phyloP scores from a whole-genome alignment of 2,888 invertebrate species.

The Hecatera dysodea region DNA sequence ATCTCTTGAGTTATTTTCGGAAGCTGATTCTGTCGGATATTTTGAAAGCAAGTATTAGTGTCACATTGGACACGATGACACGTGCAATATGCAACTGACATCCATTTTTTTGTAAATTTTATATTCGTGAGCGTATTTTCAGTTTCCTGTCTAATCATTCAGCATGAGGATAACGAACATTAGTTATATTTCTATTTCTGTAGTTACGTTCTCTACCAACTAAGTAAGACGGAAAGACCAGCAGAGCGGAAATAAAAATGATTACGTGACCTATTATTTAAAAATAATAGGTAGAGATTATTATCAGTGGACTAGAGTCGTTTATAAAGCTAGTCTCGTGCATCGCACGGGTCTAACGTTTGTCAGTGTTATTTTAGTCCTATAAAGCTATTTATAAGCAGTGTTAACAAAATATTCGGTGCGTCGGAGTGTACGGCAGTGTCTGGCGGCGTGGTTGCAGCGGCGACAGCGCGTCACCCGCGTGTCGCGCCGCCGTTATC shows the following conservation, averaged over 20 bases:
- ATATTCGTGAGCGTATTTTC: not conserved
- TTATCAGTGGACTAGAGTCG: constrained; percentile 33
- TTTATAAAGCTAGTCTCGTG: constrained; percentile 72
- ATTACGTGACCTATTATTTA: constrained; percentile 35
- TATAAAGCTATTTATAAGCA: constrained; percentile 84
- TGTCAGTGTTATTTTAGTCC: constrained; percentile 85
- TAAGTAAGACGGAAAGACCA: constrained; percentile 24
- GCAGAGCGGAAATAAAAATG: constrained; percentile 19
- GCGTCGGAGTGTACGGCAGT: constrained; percentile 63
- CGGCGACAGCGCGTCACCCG: constrained; percentile 66
- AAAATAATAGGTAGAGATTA: constrained; percentile 21
- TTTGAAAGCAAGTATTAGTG: constrained; percentile 24
- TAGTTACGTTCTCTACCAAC: constrained; percentile 13
- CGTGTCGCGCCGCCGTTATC: constrained; percentile 77
- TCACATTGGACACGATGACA: constrained; percentile 2
- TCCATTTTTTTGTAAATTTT: not conserved
- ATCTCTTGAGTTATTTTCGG: constrained; percentile 45
- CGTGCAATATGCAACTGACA: constrained; percentile 1
- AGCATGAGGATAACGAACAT: constrained; percentile 20
- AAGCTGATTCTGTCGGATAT: constrained; percentile 14
- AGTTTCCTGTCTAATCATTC: not conserved
- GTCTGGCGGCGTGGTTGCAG: constrained; percentile 70
- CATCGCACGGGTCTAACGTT: constrained; percentile 78
- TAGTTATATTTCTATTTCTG: constrained; percentile 31
- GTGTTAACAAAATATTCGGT: constrained; percentile 79